These are phyloP conservation scores for Rhopilema esculentum DNA, from an alignment of 30 jellyfish, hydroid and myxozoan genomes.

Conservation along the genomic window DNA sequence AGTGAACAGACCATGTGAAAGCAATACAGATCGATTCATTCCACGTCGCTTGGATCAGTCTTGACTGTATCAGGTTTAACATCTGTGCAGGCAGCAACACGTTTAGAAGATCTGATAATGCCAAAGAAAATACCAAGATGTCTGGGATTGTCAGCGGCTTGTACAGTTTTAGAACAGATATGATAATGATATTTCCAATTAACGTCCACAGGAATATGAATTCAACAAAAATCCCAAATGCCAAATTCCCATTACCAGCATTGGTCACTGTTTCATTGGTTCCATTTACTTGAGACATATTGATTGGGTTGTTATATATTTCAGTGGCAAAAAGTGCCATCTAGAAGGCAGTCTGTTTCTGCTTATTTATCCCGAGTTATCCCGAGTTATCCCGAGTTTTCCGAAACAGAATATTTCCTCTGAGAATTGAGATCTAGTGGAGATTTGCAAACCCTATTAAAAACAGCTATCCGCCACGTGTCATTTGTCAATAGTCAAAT, in stretches of 20 bases:
- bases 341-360: background rate
- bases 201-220: constrained; percentile 51
- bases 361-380: too few species aligned
- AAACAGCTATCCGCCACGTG: too few species aligned
- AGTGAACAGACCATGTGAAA: constrained; percentile 54
- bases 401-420: background rate
- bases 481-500: too few species aligned
- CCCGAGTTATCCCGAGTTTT: too few species aligned
- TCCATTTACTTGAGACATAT: background rate
- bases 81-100: constrained; percentile 66
- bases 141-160: constrained; percentile 85
- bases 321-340: background rate
- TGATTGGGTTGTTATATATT: background rate
- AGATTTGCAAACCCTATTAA: too few species aligned
- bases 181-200: constrained; percentile 54
- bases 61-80: constrained; percentile 39
- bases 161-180: constrained; percentile 63
- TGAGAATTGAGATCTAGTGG: too few species aligned
- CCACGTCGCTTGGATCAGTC: constrained; percentile 39
- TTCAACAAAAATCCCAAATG: constrained; percentile 61
- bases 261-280: background rate
- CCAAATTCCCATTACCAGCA: constrained; percentile 9
- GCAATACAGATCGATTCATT: constrained; percentile 48
- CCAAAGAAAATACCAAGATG: constrained; percentile 77
- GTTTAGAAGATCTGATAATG: constrained; percentile 72